phyloP scores from a whole-genome alignment of 2,797 vertebrate species.

The Coregonus suidteri region DNA sequence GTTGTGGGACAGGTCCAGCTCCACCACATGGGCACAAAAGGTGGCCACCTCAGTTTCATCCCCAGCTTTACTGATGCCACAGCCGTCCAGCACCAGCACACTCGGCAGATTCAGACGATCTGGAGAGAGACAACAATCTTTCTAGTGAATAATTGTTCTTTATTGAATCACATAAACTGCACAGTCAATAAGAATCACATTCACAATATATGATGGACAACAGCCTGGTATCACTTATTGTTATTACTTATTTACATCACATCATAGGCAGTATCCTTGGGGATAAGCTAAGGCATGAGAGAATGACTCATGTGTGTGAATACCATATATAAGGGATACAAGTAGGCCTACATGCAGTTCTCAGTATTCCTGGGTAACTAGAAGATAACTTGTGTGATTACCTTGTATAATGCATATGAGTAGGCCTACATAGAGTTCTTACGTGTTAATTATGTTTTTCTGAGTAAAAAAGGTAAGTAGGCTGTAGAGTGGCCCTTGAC shows the following conservation, averaged over 20 bases:
- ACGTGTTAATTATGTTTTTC: too few species aligned
- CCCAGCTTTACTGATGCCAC: slow-evolving; percentile 90
- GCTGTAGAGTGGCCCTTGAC: too few species aligned
- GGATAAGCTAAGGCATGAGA: too few species aligned
- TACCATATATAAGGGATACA: too few species aligned
- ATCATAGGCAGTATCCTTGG: not conserved
- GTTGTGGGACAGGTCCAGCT: slow-evolving; percentile 95
- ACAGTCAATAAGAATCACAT: not conserved
- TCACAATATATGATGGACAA: not conserved
- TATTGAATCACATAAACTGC: not conserved
- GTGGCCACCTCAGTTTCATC: slow-evolving; percentile 87
- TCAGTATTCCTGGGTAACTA: too few species aligned
- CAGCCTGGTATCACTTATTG: too few species aligned
- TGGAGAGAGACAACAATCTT: slow-evolving; percentile 50
- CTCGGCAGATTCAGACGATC: slow-evolving; percentile 93
- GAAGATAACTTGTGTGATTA: too few species aligned
- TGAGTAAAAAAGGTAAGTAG: too few species aligned
- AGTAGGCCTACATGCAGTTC: too few species aligned
- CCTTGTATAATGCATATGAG: too few species aligned
- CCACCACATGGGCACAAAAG: slow-evolving; percentile 91
- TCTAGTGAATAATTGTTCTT: not conserved
- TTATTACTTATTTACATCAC: not conserved
- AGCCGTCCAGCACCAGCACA: slow-evolving; percentile 88
- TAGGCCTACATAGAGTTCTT: too few species aligned
- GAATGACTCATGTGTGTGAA: too few species aligned